Percentiles rank a stretch among this genome's conserved stretches.
phyloP scores from a whole-genome alignment of 2,888 invertebrate species.

The Cataglyphis altisquamis region DNA sequence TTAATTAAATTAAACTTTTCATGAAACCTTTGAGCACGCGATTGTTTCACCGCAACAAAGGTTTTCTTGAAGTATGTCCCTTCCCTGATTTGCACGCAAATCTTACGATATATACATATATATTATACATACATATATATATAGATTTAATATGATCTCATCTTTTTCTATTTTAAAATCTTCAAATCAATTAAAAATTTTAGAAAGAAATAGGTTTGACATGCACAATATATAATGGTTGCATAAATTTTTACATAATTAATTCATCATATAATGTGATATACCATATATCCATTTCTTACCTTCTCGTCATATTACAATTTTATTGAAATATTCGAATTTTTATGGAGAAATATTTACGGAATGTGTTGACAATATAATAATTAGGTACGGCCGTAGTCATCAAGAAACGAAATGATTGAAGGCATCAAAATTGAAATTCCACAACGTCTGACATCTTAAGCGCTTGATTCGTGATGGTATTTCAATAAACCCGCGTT shows the following conservation, averaged over 20 bases:
- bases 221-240: not conserved
- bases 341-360: constrained; percentile 29
- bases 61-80: constrained; percentile 15
- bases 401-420: constrained; percentile 70
- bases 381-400: constrained; percentile 79
- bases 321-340: constrained; percentile 24
- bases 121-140: not conserved
- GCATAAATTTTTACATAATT: not conserved
- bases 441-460: constrained; percentile 78
- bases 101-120: not conserved
- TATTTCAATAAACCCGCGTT: constrained; percentile 82
- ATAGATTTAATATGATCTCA: not conserved
- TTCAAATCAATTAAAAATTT: constrained; percentile 6
- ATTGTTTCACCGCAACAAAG: constrained; percentile 30
- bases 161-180: not conserved
- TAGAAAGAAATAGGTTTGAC: not conserved
- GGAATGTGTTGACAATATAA: constrained; percentile 63
- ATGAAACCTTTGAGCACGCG: constrained; percentile 25
- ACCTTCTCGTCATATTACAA: not conserved
- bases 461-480: constrained; percentile 82
- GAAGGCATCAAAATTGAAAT: constrained; percentile 82
- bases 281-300: not conserved
- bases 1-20: constrained; percentile 55
- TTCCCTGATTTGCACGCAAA: not conserved
- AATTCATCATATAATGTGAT: not conserved